Evolutionary conservation across 2,888 invertebrate species (phyloP), one percentile per base, ranked within the genome.

Genomic region (Drosophila affinis): DNA sequence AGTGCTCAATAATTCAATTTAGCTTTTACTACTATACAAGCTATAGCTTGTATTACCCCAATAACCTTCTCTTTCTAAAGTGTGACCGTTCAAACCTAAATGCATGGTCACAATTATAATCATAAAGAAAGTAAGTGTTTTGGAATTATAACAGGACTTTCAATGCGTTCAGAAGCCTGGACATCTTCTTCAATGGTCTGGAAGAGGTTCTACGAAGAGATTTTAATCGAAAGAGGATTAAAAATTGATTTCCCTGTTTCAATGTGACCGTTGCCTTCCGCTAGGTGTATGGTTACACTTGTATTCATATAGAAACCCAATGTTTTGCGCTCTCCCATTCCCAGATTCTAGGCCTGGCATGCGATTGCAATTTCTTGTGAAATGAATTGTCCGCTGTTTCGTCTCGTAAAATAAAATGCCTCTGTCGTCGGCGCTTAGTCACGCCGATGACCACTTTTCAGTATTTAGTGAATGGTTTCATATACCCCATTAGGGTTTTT

Each of bases 381-480:
- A 14, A 14, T 39, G 14, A 62, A 12, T 54, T 21, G 29, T 17
- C 57, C 29, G 60, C 55, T 60, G 61, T 46, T 57, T 63, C 62
- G 59, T 48, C 65, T 21, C 39, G 46, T 32, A 48, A 49, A 64
- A 9, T 39, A 6, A 39, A 39, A 39, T n/a, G 39, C 39, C 39
- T n/a, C 39, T 7, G 39, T 39, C 14, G 39, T 39, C 14, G 39
- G 54, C 69, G 80, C 72, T 81, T 75, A 78, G 78, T 81, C 81
- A 80, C 54, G 57, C 61, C 62, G 75, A 62, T 67, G 55, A 67
- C 21, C 7, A 7, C n/a, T 7, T 39, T n/a, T 39, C 29, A 29
- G 14, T 39, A 67, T 78, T 72, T 65, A 62, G 44, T 67, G 47
- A 68, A 72, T 74, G 77, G 47, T 62, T 78, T 71, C 75, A 72